These are phyloP conservation scores for Melanotus villosus DNA, from an alignment of 2,888 invertebrate genomes.

Conservation along the genomic window DNA sequence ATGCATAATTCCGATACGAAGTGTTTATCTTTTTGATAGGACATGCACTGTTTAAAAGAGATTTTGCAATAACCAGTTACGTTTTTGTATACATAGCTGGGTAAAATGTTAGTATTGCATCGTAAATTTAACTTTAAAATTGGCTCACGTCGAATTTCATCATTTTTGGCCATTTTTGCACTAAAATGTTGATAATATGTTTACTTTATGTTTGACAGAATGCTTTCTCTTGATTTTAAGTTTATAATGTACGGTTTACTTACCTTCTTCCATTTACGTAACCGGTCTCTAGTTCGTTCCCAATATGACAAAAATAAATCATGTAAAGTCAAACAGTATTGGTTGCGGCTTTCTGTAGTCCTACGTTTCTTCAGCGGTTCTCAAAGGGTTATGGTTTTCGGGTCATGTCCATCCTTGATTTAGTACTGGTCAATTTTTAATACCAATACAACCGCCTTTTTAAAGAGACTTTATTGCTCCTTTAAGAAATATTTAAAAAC, in stretches of 20 bases:
- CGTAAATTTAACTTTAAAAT: too few relatives aligned
- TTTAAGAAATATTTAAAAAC: too few relatives aligned
- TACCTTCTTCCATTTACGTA: conserved; percentile 37
- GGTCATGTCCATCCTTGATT: too few relatives aligned
- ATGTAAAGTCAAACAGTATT: conserved; percentile 17
- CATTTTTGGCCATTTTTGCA: neutral
- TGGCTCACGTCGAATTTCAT: neutral
- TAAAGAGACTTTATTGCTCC: too few relatives aligned
- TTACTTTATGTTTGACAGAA: neutral
- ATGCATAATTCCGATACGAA: too few relatives aligned
- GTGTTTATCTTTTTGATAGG: too few relatives aligned
- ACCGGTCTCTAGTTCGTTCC: conserved; percentile 32
- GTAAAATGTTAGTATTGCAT: too few relatives aligned
- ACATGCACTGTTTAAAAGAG: too few relatives aligned
- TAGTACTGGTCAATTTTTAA: too few relatives aligned
- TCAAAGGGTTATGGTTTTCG: conserved; percentile 8
- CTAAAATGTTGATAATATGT: neutral
- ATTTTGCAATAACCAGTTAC: too few relatives aligned
- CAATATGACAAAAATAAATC: conserved; percentile 37
- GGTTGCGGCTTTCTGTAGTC: conserved; percentile 20
- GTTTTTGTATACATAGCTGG: too few relatives aligned
- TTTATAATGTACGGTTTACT: conserved; percentile 18
- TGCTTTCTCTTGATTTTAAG: conserved; percentile 24
- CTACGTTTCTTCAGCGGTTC: conserved; percentile 23
- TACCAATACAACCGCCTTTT: too few relatives aligned